Evolutionary conservation across 1,140 invertebrate species (phyloP).

Genomic region (Panagrolaimus sp.): DNA sequence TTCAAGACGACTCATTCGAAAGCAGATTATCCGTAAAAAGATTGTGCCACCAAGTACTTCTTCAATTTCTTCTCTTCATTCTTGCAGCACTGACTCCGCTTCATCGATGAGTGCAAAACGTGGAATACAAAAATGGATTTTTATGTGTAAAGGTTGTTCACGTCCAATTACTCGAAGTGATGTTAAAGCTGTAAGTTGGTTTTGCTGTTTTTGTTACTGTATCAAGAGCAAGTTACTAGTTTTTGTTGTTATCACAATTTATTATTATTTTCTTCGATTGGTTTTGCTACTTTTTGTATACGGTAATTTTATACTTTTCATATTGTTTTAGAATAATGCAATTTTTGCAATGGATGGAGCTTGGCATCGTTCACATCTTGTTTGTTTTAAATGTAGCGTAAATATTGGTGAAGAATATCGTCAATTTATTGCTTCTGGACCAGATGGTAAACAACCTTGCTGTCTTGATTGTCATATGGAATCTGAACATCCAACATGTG

Average conservation of each 20-base stretch:
- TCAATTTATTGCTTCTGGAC: conserved; percentile 1
- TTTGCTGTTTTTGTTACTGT: too few relatives aligned
- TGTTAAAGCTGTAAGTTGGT: not conserved
- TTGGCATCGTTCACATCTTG: conserved; percentile 25
- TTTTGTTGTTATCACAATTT: too few relatives aligned
- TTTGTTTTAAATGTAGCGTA: conserved; percentile 15
- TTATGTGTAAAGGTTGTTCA: not conserved
- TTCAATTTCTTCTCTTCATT: too few relatives aligned
- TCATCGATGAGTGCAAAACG: not conserved
- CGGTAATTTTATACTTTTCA: too few relatives aligned
- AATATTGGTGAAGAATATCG: conserved; percentile 12
- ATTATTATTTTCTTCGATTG: too few relatives aligned
- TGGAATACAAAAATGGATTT: conserved; percentile 1
- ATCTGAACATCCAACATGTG: conserved; percentile 19
- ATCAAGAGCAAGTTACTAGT: too few relatives aligned
- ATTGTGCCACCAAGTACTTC: too few relatives aligned
- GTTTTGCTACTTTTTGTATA: too few relatives aligned
- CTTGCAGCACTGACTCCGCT: too few relatives aligned
- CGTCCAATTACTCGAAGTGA: not conserved
- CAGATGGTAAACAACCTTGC: conserved; percentile 14
- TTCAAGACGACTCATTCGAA: too few relatives aligned
- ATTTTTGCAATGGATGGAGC: conserved; percentile 13
- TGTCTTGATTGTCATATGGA: conserved; percentile 29
- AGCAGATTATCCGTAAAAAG: too few relatives aligned
- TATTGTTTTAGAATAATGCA: not conserved